Evolutionary conservation across 2,888 invertebrate species (phyloP).

Genomic region (Tachina fera): DNA sequence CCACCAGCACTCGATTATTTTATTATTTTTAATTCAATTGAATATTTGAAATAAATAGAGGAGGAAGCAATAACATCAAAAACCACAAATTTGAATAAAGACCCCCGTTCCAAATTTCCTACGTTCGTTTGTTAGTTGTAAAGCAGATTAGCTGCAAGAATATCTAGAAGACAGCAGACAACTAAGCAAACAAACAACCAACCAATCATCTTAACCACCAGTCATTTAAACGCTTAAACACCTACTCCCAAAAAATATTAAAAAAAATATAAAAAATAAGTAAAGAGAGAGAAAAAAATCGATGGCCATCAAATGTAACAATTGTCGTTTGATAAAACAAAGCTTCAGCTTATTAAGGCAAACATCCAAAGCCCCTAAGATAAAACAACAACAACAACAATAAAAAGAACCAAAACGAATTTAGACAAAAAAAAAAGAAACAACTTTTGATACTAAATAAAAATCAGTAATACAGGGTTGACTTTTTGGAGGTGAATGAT

Average conservation of each 20-base stretch:
- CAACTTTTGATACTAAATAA: not conserved
- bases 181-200: slow-evolving; percentile 49
- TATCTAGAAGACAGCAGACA: slow-evolving; percentile 16
- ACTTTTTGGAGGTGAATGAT: not conserved
- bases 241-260: slow-evolving; percentile 35
- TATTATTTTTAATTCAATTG: slow-evolving; percentile 59
- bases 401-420: slow-evolving; percentile 13
- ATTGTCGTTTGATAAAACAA: slow-evolving; percentile 75
- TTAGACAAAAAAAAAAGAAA: not conserved
- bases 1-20: slow-evolving; percentile 28
- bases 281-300: slow-evolving; percentile 1
- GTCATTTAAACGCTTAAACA: slow-evolving; percentile 61
- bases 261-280: not conserved
- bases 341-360: slow-evolving; percentile 33
- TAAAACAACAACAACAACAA: not conserved
- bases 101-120: slow-evolving; percentile 14
- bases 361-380: slow-evolving; percentile 16
- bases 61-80: slow-evolving; percentile 5
- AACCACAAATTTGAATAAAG: slow-evolving; percentile 70
- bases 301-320: slow-evolving; percentile 79
- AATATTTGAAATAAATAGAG: slow-evolving; percentile 73
- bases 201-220: slow-evolving; percentile 74
- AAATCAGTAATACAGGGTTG: not conserved
- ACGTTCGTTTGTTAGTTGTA: slow-evolving; percentile 10
- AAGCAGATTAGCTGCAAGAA: slow-evolving; percentile 55